Conservation (phyloP, 2,888 invertebrate genomes). For the Xylophagus ater region DNA sequence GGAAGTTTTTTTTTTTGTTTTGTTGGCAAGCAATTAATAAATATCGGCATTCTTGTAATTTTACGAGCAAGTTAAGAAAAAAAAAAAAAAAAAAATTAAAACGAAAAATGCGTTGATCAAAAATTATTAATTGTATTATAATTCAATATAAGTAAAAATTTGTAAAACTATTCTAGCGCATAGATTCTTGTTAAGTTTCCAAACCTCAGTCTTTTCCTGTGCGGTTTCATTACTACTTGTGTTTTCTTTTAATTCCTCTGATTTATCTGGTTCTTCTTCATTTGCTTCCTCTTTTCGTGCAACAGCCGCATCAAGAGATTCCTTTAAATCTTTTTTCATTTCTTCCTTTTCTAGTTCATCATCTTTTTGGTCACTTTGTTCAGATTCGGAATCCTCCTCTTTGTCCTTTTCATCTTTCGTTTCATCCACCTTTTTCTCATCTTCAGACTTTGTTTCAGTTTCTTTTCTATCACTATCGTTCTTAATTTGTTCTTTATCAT, state of each 20-base stretch:
- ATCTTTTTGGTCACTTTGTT: neutral
- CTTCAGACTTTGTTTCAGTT: no score
- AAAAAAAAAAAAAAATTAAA: no score
- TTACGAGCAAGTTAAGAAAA: no score
- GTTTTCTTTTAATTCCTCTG: conserved; percentile 3
- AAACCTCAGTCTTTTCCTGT: conserved; percentile 18
- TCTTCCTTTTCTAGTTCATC: neutral
- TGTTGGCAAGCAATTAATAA: no score
- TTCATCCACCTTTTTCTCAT: conserved; percentile 11
- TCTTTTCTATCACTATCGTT: no score
- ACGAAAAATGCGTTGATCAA: no score
- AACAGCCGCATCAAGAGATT: neutral
- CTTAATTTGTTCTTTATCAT: no score
- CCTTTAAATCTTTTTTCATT: neutral
- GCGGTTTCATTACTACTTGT: conserved; percentile 8
- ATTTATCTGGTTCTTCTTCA: neutral
- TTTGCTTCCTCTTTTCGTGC: neutral
- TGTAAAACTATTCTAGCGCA: no score
- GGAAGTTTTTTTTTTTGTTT: no score
- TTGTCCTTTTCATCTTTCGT: conserved; percentile 8
- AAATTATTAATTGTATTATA: no score
- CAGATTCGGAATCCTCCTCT: conserved; percentile 9
- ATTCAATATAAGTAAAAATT: no score
- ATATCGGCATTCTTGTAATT: no score
- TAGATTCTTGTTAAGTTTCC: conserved; percentile 1